Percentiles rank a stretch among this genome's conserved stretches.
Evolutionary conservation across 2,888 invertebrate species (phyloP).

Genomic region (Agrilus cyanescens): DNA sequence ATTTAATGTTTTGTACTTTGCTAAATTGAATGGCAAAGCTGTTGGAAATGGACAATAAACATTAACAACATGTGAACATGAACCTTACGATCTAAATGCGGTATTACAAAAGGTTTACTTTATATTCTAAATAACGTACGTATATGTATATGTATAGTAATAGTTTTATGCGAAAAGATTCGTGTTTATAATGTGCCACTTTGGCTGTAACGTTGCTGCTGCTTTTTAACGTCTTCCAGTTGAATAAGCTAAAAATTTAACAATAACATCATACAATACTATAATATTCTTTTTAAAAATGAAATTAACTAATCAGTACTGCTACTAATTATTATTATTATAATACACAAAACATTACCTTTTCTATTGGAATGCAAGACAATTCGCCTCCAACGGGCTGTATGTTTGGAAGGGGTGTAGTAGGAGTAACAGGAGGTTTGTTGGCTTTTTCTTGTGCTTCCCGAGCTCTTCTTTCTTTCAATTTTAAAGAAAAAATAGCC

Average conservation of each 20-base stretch:
- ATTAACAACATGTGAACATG: no score
- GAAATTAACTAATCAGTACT: neutral
- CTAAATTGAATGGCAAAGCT: no score
- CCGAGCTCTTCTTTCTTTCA: slow-evolving; percentile 64
- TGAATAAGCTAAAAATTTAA: slow-evolving; percentile 46
- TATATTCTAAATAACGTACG: neutral
- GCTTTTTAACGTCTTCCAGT: slow-evolving; percentile 48
- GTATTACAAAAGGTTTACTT: no score
- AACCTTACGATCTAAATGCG: no score
- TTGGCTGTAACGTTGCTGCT: slow-evolving; percentile 24
- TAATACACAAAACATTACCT: slow-evolving; percentile 29
- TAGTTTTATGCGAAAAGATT: slow-evolving; percentile 9
- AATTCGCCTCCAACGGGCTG: slow-evolving; percentile 71
- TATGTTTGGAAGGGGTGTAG: slow-evolving; percentile 31
- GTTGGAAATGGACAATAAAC: no score
- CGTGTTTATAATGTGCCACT: slow-evolving; percentile 28
- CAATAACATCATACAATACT: neutral
- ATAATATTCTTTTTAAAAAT: slow-evolving; percentile 1
- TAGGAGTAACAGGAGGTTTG: slow-evolving; percentile 36
- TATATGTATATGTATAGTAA: no score
- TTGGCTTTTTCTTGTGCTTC: slow-evolving; percentile 61
- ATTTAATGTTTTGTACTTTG: no score
- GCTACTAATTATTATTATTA: neutral
- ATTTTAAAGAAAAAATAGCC: slow-evolving; percentile 72
- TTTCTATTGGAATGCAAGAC: slow-evolving; percentile 76